phyloP scores from a whole-genome alignment of 2,113 vertebrate genomes.

The Calidris pugnax region DNA sequence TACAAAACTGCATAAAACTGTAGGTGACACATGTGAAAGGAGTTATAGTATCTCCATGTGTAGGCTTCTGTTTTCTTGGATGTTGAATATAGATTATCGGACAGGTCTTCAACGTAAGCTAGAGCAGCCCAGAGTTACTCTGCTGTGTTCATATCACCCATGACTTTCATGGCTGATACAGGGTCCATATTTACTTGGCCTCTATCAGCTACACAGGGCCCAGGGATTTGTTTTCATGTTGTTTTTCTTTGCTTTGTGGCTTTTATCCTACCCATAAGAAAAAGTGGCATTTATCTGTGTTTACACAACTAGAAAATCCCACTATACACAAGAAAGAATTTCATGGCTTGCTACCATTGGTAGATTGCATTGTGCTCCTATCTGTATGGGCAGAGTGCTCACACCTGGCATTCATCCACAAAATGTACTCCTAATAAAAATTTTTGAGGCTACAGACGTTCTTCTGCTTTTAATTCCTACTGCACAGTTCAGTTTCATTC shows the following conservation, averaged over 20 bases:
- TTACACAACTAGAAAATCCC: background rate
- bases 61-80: background rate
- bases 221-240: background rate
- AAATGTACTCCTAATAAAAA: background rate
- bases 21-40: background rate
- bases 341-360: background rate
- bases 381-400: background rate
- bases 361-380: background rate
- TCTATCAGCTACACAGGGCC: background rate
- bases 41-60: background rate
- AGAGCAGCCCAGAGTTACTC: background rate
- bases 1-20: background rate
- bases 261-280: background rate
- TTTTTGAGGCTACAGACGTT: background rate
- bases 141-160: background rate
- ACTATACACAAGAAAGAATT: background rate
- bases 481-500: background rate
- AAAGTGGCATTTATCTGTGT: background rate
- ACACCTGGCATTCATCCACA: background rate
- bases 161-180: background rate
- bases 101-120: background rate
- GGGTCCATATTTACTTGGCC: background rate
- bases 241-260: background rate
- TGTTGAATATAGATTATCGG: background rate
- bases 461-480: background rate